Percentiles rank a stretch among this genome's conserved stretches.
Evolutionary conservation across 2,888 invertebrate genomes (phyloP).

Genomic region (Ptychoptera contaminata): DNA sequence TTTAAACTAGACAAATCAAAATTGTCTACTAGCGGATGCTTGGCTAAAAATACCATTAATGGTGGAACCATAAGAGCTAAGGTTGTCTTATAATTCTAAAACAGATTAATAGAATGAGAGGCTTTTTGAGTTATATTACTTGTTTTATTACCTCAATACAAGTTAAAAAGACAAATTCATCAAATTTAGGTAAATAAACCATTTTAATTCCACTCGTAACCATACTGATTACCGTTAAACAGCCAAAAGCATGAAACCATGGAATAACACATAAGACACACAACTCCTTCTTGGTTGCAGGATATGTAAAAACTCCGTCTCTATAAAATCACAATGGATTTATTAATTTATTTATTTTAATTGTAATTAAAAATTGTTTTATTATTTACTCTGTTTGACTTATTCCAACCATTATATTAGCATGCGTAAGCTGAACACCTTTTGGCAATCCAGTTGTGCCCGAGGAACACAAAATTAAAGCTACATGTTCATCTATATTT

Average conservation of each 20-base stretch:
- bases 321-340: no score
- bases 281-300: conserved; percentile 16
- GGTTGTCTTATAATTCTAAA: conserved; percentile 38
- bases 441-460: conserved; percentile 71
- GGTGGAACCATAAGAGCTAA: conserved; percentile 66
- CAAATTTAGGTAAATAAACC: conserved; percentile 46
- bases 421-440: conserved; percentile 56
- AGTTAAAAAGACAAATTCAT: conserved; percentile 54
- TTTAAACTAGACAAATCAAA: conserved; percentile 60
- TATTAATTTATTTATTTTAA: no score
- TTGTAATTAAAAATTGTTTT: no score
- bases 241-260: conserved; percentile 73
- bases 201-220: conserved; percentile 41
- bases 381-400: no score
- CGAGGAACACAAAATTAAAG: conserved; percentile 57
- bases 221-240: conserved; percentile 44
- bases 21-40: conserved; percentile 58
- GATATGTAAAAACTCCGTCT: no score
- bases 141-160: conserved; percentile 44
- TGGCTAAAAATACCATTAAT: conserved; percentile 65
- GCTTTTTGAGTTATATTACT: no score
- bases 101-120: no score
- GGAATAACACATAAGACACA: conserved; percentile 50
- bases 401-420: conserved; percentile 34
- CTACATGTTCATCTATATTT: conserved; percentile 39